Conservation (phyloP, 2,113 vertebrate species). For the Odocoileus hemionus region DNA sequence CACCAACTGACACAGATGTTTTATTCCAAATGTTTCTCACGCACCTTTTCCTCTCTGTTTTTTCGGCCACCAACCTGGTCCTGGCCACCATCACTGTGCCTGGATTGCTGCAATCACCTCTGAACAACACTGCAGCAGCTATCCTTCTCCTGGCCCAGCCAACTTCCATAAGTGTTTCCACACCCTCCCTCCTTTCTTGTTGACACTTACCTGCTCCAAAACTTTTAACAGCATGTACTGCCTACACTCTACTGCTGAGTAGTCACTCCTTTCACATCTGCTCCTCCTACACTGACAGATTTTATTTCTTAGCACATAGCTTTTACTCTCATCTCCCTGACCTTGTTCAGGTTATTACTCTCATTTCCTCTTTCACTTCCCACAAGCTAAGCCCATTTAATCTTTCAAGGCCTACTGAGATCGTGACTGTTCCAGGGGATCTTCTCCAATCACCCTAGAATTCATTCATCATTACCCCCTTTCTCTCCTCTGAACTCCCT, state of each 20-base stretch:
- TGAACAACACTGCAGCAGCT: background rate
- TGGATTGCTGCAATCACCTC: background rate
- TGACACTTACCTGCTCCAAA: background rate
- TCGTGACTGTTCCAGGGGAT: background rate
- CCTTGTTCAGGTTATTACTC: background rate
- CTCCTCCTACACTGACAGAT: background rate
- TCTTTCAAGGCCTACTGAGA: background rate
- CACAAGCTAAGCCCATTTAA: background rate
- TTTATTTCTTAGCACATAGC: background rate
- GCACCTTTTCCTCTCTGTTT: background rate
- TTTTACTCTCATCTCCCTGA: background rate
- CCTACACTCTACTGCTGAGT: background rate
- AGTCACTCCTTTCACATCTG: background rate
- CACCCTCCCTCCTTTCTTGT: background rate
- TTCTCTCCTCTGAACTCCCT: background rate
- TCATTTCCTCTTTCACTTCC: background rate
- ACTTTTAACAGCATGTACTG: background rate
- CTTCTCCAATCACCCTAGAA: background rate
- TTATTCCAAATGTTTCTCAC: background rate
- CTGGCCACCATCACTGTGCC: background rate
- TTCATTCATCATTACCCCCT: background rate
- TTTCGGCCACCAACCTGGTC: background rate
- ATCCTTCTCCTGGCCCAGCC: background rate
- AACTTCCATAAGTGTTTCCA: background rate
- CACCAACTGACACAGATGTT: background rate